A percentile compares a stretch with the other conserved stretches of the same genome.
phyloP scores from a whole-genome alignment of 2,797 vertebrate genomes.

The Anguilla anguilla region DNA sequence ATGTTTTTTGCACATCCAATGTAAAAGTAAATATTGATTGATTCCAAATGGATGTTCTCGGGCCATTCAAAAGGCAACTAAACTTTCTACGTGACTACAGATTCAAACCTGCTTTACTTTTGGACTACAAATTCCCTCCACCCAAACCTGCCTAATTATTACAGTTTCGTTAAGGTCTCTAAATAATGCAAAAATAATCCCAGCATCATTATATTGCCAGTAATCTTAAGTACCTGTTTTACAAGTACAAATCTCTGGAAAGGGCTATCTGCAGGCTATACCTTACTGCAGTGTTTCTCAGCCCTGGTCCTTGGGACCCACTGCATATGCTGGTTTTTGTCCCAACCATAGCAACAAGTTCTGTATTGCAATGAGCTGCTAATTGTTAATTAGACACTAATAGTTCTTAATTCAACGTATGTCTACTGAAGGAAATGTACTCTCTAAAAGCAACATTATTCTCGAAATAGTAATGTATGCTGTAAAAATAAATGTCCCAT shows the following conservation, averaged over 20 bases:
- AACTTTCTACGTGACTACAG: not conserved
- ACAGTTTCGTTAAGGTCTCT: not conserved
- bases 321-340: too few species aligned
- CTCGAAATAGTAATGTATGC: too few species aligned
- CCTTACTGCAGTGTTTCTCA: not conserved
- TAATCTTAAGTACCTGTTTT: not conserved
- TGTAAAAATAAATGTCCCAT: too few species aligned
- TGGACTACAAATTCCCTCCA: not conserved
- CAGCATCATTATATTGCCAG: not conserved
- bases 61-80: not conserved
- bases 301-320: too few species aligned
- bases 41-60: not conserved
- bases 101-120: not conserved
- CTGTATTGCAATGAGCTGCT: too few species aligned
- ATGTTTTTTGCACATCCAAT: constrained; percentile 2
- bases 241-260: not conserved
- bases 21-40: not conserved
- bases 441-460: too few species aligned
- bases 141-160: not conserved
- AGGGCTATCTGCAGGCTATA: not conserved
- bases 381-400: too few species aligned
- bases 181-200: not conserved
- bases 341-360: too few species aligned
- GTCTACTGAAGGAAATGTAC: too few species aligned
- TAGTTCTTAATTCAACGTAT: too few species aligned